These are phyloP conservation scores for Drosophila nannoptera DNA, from an alignment of 1,140 invertebrate species.

Conservation along the genomic window DNA sequence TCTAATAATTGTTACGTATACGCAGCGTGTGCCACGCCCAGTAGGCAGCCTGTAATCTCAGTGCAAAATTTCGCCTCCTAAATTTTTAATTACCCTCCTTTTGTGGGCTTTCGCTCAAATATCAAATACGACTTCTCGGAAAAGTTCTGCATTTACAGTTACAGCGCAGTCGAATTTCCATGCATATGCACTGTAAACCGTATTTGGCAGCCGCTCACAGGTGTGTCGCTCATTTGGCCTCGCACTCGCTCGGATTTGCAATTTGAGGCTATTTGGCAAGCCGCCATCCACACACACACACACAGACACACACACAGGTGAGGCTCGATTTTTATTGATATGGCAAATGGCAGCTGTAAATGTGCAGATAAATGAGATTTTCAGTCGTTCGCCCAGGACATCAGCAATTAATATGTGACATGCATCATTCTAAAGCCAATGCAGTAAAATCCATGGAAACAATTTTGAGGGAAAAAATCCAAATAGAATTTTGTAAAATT, in stretches of 20 bases:
- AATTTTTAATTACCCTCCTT: slow-evolving; percentile 5
- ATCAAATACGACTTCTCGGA: slow-evolving; percentile 17
- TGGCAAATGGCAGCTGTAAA: slow-evolving; percentile 33
- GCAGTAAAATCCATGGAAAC: too few species aligned
- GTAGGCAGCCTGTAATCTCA: not conserved
- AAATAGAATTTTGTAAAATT: not conserved
- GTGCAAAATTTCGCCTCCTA: not conserved
- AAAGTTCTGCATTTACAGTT: slow-evolving; percentile 28
- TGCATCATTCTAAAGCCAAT: too few species aligned
- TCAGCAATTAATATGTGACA: too few species aligned
- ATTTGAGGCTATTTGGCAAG: slow-evolving; percentile 42
- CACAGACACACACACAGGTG: too few species aligned
- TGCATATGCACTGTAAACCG: not conserved
- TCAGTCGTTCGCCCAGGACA: not conserved
- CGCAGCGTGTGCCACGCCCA: not conserved
- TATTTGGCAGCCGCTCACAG: slow-evolving; percentile 26
- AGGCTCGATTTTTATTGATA: slow-evolving; percentile 1
- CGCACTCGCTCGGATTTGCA: slow-evolving; percentile 29
- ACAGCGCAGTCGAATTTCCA: slow-evolving; percentile 31
- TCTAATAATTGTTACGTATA: slow-evolving; percentile 1
- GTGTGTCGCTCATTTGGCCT: slow-evolving; percentile 32
- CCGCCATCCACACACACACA: slow-evolving; percentile 18
- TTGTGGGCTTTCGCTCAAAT: not conserved
- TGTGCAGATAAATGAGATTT: slow-evolving; percentile 42
- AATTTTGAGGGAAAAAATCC: not conserved